These are phyloP conservation scores for Yoshiicerus persimilis DNA, from an alignment of 1,140 invertebrate species.

Conservation along the genomic window DNA sequence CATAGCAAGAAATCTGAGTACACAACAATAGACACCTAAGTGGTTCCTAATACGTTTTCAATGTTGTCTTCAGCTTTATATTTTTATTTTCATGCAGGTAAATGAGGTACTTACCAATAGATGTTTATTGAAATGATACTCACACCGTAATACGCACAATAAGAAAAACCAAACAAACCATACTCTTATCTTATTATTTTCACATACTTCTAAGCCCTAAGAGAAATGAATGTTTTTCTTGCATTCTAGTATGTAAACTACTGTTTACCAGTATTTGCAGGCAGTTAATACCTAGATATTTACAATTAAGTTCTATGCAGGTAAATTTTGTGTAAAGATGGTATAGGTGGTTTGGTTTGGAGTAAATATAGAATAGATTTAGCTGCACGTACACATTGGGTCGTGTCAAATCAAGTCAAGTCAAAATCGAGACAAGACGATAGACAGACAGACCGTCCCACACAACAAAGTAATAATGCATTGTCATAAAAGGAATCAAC, in stretches of 20 bases:
- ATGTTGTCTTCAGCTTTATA: not conserved
- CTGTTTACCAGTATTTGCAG: not conserved
- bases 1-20: too few species aligned
- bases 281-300: not conserved
- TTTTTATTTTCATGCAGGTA: not conserved
- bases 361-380: not conserved
- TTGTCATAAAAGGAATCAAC: constrained; percentile 17
- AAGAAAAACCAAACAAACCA: not conserved
- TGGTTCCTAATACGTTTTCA: not conserved
- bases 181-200: not conserved
- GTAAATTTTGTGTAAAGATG: not conserved
- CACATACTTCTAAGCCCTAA: not conserved
- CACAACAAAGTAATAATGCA: constrained; percentile 1
- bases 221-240: not conserved
- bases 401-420: not conserved
- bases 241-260: not conserved
- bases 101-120: not conserved
- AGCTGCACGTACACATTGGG: not conserved
- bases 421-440: not conserved
- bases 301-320: not conserved
- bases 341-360: not conserved
- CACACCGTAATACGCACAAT: not conserved
- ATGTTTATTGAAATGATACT: not conserved
- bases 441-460: constrained; percentile 11
- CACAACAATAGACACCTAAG: not conserved